Percentiles rank a stretch among this genome's conserved stretches.
These are phyloP conservation scores for Aphaenogaster floridana DNA, from an alignment of 1,140 invertebrate genomes.

Conservation along the genomic window DNA sequence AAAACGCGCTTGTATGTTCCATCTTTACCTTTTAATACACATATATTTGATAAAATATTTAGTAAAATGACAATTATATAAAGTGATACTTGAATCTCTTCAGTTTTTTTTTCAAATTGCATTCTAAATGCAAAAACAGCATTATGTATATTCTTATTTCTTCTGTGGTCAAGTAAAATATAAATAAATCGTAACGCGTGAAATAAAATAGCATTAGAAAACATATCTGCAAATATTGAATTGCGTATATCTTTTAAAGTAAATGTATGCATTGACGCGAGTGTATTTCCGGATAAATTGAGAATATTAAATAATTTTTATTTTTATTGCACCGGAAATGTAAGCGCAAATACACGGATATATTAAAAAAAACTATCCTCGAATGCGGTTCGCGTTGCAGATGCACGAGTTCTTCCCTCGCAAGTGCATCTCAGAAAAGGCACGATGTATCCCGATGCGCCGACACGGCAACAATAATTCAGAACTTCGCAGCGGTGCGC, in stretches of 20 bases:
- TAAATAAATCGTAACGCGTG: neutral
- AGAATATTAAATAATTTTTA: neutral
- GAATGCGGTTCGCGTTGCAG: neutral
- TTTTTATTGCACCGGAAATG: neutral
- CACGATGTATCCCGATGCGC: slow-evolving; percentile 31
- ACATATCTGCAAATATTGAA: neutral
- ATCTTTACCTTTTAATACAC: neutral
- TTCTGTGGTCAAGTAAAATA: neutral
- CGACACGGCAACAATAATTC: slow-evolving; percentile 63
- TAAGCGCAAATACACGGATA: neutral
- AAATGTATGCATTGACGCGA: neutral
- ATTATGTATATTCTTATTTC: neutral
- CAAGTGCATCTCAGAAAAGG: slow-evolving; percentile 5
- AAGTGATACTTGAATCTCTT: neutral
- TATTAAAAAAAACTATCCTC: neutral
- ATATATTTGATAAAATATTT: neutral
- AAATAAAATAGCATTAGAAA: neutral
- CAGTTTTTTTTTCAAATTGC: neutral
- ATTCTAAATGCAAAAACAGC: neutral
- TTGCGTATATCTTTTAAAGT: neutral
- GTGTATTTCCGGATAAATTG: neutral
- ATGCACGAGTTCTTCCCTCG: slow-evolving; percentile 3
- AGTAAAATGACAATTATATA: neutral
- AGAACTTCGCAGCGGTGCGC: slow-evolving; percentile 31
- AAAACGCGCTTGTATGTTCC: neutral